Evolutionary conservation across 1,140 invertebrate species (phyloP).

Genomic region (Pseudobourletiella spinata): DNA sequence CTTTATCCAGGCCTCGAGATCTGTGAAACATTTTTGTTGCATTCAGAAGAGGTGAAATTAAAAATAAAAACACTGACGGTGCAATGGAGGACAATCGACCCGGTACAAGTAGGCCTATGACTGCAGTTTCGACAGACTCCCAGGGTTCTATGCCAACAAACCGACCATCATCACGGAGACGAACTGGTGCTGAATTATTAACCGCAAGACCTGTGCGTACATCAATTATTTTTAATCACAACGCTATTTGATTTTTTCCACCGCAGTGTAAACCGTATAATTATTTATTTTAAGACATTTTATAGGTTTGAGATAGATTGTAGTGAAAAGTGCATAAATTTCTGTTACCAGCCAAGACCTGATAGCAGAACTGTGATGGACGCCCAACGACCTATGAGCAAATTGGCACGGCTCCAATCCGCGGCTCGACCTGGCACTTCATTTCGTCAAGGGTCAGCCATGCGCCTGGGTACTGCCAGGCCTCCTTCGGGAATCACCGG

Average conservation of each 20-base stretch:
- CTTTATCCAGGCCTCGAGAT: too few relatives aligned
- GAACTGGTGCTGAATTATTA: conserved; percentile 19
- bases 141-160: not conserved
- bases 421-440: conserved; percentile 25
- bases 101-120: not conserved
- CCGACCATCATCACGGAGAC: conserved; percentile 27
- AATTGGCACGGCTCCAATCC: conserved; percentile 27
- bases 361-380: conserved; percentile 20
- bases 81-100: conserved; percentile 10
- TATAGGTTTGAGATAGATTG: not conserved
- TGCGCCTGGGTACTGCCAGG: conserved; percentile 24
- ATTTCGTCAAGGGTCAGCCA: conserved; percentile 30
- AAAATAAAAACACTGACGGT: not conserved
- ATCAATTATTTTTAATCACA: too few relatives aligned
- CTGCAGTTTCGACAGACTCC: not conserved
- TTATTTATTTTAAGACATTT: not conserved
- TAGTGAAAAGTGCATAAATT: too few relatives aligned
- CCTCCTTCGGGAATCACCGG: conserved; percentile 28
- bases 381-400: conserved; percentile 21
- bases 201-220: too few relatives aligned
- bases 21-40: too few relatives aligned
- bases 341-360: too few relatives aligned
- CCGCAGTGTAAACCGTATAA: too few relatives aligned
- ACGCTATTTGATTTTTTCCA: too few relatives aligned
- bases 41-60: too few relatives aligned